Base-by-base conservation (phyloP, 2,888 invertebrate species). In the Hirtodrosophila confusa region DNA sequence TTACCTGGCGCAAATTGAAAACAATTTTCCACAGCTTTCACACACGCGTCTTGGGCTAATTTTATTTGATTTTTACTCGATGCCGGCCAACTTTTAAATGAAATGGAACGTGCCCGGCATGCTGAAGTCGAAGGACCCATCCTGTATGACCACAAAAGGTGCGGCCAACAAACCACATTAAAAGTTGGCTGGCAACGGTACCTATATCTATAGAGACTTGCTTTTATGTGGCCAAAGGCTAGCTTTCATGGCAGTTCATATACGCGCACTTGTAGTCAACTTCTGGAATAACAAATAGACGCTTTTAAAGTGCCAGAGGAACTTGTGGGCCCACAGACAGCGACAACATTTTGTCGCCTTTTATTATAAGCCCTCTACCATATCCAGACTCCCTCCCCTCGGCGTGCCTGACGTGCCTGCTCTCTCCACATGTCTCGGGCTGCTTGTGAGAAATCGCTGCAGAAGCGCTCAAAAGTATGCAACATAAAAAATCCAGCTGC, bases 31-130 rank as follows among this genome's bases (percentile, higher is more conserved):
- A 56, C 55, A 53, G 66, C 58, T 78, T 78, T 62, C 48, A 76
- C 62, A 66, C 68, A 61, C 69, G 56, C 45, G 48, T 53, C 67
- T 73, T 55, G 50, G 60, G 67, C 75, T 82, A 78, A 82, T 82
- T 84, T 65, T 78, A 84, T 82, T 86, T 80, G 78, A 80, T 78
- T 80, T 86, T 74, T 61, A 70, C 74, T 48, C 64, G 62, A 56
- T 47, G 64, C 36, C 37, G 51, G 69, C 53, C 45, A 78, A 70
- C 78, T 87, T 76, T 85, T 73, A 80, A 87, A 78, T 78, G 70
- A 87, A 82, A 70, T 58, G 56, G 44, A 56, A 85, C 82, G 88
- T 83, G 82, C 61, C 51, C 9, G 48, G 82, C 73, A 87, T 82
- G 31, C 27, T 45, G 41, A 67, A 41, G 29, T n/a, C 31, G 33